A percentile compares a stretch with the other conserved stretches of the same genome.
These are phyloP conservation scores for Ceuthmochares aereus DNA, from an alignment of 2,113 vertebrate species.

Conservation along the genomic window DNA sequence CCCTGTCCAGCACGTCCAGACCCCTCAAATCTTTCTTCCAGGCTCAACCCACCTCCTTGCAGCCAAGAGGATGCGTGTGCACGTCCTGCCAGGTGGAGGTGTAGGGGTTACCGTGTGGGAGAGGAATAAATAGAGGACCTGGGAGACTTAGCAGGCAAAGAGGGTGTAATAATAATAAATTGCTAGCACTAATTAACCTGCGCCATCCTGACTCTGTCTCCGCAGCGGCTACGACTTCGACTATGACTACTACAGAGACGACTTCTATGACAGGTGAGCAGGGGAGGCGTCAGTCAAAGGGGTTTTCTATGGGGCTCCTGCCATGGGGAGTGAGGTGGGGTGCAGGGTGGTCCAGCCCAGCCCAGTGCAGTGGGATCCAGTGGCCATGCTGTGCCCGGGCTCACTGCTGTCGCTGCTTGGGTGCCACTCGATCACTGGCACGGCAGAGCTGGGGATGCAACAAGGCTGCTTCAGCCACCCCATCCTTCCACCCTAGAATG, in stretches of 20 bases:
- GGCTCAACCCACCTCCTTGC: neutral
- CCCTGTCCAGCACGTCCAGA: neutral
- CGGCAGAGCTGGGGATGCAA: neutral
- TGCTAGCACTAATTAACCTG: neutral
- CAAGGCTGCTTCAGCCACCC: neutral
- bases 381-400: neutral
- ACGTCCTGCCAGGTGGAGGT: neutral
- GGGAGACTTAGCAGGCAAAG: neutral
- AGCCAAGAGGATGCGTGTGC: neutral
- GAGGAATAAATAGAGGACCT: neutral
- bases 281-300: neutral
- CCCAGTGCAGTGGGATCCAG: fast-evolving
- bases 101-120: fast-evolving
- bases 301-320: neutral
- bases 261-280: constrained; percentile 91
- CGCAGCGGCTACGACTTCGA: constrained; percentile 89
- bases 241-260: constrained; percentile 89
- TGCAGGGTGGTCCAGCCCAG: neutral
- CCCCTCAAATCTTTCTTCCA: fast-evolving
- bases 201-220: constrained; percentile 58
- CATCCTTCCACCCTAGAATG: neutral
- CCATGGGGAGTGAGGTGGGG: fast-evolving
- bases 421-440: fast-evolving
- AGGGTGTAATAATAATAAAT: neutral
- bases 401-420: neutral